Conservation (phyloP, 2,888 invertebrate species). For the Amorpha juglandis region DNA sequence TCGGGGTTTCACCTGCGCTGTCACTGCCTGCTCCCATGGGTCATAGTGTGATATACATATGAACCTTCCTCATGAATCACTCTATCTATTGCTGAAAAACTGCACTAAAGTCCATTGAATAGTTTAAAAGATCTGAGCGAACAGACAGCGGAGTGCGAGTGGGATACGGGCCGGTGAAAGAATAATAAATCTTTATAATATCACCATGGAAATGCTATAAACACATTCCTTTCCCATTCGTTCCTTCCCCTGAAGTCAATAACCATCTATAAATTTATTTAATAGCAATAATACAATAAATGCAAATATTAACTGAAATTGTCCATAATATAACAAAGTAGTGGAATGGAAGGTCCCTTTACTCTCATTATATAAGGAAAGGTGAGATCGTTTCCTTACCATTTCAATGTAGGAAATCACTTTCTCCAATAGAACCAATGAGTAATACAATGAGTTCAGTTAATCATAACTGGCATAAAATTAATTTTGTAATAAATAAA, state of each 20-base stretch:
- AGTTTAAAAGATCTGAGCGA: too few species aligned
- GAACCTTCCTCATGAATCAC: too few species aligned
- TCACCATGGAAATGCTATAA: neutral
- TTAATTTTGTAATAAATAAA: neutral
- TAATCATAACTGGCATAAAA: neutral
- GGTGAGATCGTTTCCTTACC: constrained; percentile 51
- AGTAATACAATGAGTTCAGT: neutral
- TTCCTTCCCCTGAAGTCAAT: neutral
- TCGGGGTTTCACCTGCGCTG: too few species aligned
- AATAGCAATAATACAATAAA: neutral
- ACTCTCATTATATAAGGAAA: constrained; percentile 44
- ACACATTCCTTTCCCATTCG: neutral
- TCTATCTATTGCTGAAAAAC: too few species aligned
- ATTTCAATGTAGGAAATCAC: constrained; percentile 47
- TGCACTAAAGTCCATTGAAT: too few species aligned
- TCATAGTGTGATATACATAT: too few species aligned
- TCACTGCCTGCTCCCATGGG: too few species aligned
- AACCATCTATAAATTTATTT: neutral
- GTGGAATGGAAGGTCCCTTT: constrained; percentile 43
- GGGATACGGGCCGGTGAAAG: too few species aligned
- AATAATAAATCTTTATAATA: constrained; percentile 9
- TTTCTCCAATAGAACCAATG: constrained; percentile 12
- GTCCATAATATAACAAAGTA: constrained; percentile 15
- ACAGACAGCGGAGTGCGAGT: too few species aligned
- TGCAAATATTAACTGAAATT: neutral